Evolutionary conservation across 2,888 invertebrate genomes (phyloP), one percentile per base, ranked within the genome.

Genomic region (Candidula unifasciata): DNA sequence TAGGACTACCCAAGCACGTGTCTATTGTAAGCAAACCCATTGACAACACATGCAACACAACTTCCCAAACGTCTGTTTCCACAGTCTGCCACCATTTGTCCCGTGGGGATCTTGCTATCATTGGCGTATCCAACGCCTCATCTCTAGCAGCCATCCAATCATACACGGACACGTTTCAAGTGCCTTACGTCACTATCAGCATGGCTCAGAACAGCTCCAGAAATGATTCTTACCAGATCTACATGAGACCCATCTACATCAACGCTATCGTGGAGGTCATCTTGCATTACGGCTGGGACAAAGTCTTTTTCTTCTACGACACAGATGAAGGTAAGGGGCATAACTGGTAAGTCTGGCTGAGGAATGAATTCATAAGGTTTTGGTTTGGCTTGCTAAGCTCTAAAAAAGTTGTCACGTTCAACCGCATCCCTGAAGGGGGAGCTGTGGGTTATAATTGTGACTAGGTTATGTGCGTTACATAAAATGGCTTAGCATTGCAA

Each of bases 151-250:
- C 90, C 33, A 87, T 92, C 82, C 89, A 89, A 80, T 90, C 91
- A 10, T 91, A 89, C 88, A 89, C 88, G 80, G 85, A 87, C 73
- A 89, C 90, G 6, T 91, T 91, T 86, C 84, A 89, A 76, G 89
- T 91, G 86, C 91, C 92, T 27, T 91, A 87, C 85, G 83, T 92
- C 76, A 90, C 90, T 3, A 86, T 89, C 76, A 89, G 90, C 80
- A 89, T 89, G 89, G 88, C 90, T 0, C 87, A 89, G 57, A 90
- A 91, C 87, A 88, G 85, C 16, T 85, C 86, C 37, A 82, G 82
- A 24, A 85, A 82, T 44, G 80, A 77, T 44, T 84, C 87, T 6
- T 89, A 83, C 85, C 87, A 88, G 83, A 86, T 89, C 64, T 87
- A 87, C 83, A 87, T 89, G 87, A 76, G 87, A 6, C 89, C 89